Percentiles rank a stretch among this genome's conserved stretches.
phyloP scores from a whole-genome alignment of 2,113 vertebrate species.

The Dromiciops gliroides region DNA sequence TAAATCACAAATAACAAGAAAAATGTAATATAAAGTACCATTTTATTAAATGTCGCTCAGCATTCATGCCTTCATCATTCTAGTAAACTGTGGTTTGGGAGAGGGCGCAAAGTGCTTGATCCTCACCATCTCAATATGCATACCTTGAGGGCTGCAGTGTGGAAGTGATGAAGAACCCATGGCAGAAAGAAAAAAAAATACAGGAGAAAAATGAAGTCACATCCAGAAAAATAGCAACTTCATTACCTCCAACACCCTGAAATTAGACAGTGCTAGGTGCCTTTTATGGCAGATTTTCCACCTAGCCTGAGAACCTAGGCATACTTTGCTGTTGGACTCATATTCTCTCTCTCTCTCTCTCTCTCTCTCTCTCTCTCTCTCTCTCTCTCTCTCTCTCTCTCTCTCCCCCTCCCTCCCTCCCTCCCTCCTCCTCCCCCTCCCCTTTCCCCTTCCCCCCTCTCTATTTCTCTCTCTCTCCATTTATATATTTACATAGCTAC shows the following conservation, averaged over 20 bases:
- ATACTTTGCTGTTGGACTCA: neutral
- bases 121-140: neutral
- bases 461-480: too few relatives aligned
- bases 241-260: neutral
- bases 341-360: neutral
- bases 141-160: neutral
- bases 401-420: too few relatives aligned
- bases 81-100: constrained; percentile 52
- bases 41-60: constrained; percentile 71
- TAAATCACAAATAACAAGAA: constrained; percentile 74
- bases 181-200: neutral
- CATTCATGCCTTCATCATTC: constrained; percentile 75
- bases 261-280: constrained; percentile 3
- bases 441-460: too few relatives aligned
- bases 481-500: too few relatives aligned
- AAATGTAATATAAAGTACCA: constrained; percentile 67
- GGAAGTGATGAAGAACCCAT: constrained; percentile 9
- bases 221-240: neutral
- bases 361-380: too few relatives aligned
- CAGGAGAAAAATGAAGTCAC: constrained; percentile 26
- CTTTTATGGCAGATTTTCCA: constrained; percentile 25
- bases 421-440: too few relatives aligned
- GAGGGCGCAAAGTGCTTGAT: constrained; percentile 26
- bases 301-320: neutral
- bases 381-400: too few relatives aligned